These are phyloP conservation scores for Battus philenor DNA, from an alignment of 1,140 invertebrate genomes.

Conservation along the genomic window DNA sequence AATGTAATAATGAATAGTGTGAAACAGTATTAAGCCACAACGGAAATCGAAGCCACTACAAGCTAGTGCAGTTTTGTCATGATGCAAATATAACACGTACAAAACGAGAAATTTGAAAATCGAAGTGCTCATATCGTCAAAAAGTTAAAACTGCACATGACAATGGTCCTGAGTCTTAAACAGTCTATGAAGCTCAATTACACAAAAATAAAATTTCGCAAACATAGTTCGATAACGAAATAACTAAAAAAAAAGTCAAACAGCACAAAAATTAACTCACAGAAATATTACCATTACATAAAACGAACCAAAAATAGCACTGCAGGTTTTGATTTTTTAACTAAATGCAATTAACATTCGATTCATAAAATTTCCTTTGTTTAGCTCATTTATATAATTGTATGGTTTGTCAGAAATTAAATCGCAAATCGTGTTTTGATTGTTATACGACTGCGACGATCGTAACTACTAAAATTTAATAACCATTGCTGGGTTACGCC, in stretches of 20 bases:
- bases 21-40: conserved; percentile 25
- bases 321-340: conserved; percentile 50
- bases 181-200: conserved; percentile 67
- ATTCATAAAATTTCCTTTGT: too few relatives aligned
- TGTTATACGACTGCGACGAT: too few relatives aligned
- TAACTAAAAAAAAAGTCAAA: conserved; percentile 53
- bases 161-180: conserved; percentile 70
- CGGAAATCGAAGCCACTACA: conserved; percentile 55
- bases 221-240: conserved; percentile 44
- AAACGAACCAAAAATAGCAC: conserved; percentile 45
- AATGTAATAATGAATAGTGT: conserved; percentile 7
- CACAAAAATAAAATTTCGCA: conserved; percentile 50
- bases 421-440: too few relatives aligned
- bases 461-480: too few relatives aligned
- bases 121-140: conserved; percentile 53
- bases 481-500: conserved; percentile 12
- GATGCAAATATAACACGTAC: conserved; percentile 43
- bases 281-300: conserved; percentile 47
- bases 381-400: too few relatives aligned
- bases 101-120: conserved; percentile 37
- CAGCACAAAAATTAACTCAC: conserved; percentile 63
- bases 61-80: conserved; percentile 50
- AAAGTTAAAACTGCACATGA: conserved; percentile 46
- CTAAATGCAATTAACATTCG: too few relatives aligned
- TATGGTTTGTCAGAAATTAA: too few relatives aligned